These are phyloP conservation scores for Rhyzopertha dominica DNA, from an alignment of 1,140 invertebrate genomes.

Conservation along the genomic window DNA sequence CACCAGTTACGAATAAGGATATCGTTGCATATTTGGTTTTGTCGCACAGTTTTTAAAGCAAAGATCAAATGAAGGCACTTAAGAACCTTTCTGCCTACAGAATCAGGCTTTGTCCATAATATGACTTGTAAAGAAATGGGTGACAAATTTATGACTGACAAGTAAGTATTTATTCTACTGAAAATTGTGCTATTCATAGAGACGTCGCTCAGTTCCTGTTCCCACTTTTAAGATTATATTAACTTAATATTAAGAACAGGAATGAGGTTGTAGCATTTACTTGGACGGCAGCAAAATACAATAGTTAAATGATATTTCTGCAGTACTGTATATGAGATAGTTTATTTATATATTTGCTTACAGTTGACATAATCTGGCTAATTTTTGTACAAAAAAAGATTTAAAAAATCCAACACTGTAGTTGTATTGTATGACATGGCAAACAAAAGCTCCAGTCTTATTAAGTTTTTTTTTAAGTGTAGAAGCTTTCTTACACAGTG, in stretches of 20 bases:
- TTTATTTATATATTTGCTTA: too few species aligned
- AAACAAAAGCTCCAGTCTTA: too few species aligned
- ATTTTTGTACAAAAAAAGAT: too few species aligned
- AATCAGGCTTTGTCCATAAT: conserved; percentile 8
- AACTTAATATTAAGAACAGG: too few species aligned
- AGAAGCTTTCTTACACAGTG: too few species aligned
- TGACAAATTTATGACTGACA: not conserved
- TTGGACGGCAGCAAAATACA: not conserved
- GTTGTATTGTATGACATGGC: too few species aligned
- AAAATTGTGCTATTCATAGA: too few species aligned
- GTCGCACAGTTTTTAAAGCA: conserved; percentile 7
- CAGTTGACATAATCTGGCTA: too few species aligned
- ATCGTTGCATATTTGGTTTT: conserved; percentile 1
- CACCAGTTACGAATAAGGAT: conserved; percentile 1
- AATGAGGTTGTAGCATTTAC: not conserved
- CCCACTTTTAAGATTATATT: too few species aligned
- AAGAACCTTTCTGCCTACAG: conserved; percentile 5
- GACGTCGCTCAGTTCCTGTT: too few species aligned
- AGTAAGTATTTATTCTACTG: conserved; percentile 2
- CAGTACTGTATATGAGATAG: not conserved
- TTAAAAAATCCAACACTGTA: too few species aligned
- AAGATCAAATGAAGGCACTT: conserved; percentile 2
- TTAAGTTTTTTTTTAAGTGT: too few species aligned
- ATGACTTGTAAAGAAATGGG: not conserved
- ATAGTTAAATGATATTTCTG: not conserved